Evolutionary conservation across 2,113 vertebrate species (phyloP), one percentile per base, ranked within the genome.

Genomic region (Channa maculata): DNA sequence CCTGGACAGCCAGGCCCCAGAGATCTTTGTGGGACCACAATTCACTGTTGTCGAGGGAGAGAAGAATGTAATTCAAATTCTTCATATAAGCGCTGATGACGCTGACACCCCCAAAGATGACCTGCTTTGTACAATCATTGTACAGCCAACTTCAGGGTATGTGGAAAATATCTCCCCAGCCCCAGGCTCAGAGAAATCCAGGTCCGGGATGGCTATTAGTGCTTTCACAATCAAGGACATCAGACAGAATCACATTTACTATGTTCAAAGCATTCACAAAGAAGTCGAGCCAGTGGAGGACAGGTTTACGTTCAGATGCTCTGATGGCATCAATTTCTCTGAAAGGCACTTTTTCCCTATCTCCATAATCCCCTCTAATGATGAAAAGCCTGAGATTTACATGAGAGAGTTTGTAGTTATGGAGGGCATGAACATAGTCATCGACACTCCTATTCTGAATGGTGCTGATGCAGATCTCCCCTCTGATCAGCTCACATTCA

Each of bases 401-500:
- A 83, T 96, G 92, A 91, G 96, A 44, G 96, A 99, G 85, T 99
- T 99, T 92, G 94, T 99, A 45, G 97, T 99, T 74, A 97, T 97
- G 96, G 98, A 99, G 81, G 98, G 98, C 73, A 98, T 97, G 97
- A 99, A 96, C 75, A 91, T 99, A 59, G 95, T 97, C 55, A 93
- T 99, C 0, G 96, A 98, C 84, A 97, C 95, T 0, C 97, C 97
- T 34, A 96, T 99, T 79, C 92, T 99, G 79, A 97, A 95, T 0
- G 98, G 95, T 0, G 96, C 92, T 0, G 98, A 99, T 89, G 93
- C 88, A 0, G 98, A 99, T 65, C 5, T 98, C 33, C 97, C 98
- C 24, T 58, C 87, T 1, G 95, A 97, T 86, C 91, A 92, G 11
- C 88, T 99, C 62, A 94, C 68, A 0, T 99, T 99, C 71, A 92